A percentile compares a stretch with the other conserved stretches of the same genome.
These are phyloP conservation scores for Heteronetta atricapilla DNA, from an alignment of 2,113 vertebrate genomes.

Conservation along the genomic window DNA sequence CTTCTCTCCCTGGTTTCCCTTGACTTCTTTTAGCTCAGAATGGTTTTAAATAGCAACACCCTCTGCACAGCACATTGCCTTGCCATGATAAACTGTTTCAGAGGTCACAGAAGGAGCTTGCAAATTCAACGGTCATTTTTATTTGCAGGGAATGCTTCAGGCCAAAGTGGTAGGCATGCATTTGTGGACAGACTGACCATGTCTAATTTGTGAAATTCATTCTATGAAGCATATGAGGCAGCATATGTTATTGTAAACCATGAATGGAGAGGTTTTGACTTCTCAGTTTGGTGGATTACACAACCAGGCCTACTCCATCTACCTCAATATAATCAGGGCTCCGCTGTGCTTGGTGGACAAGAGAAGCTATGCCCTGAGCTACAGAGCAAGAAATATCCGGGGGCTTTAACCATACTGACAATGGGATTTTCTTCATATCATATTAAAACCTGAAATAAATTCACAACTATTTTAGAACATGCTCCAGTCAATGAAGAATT, in stretches of 20 bases:
- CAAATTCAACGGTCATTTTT: not conserved
- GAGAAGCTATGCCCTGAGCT: not conserved
- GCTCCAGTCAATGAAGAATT: not conserved
- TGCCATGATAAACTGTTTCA: not conserved
- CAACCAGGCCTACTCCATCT: not conserved
- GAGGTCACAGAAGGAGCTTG: not conserved
- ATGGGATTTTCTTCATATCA: not conserved
- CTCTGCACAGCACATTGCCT: not conserved
- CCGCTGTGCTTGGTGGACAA: too few species aligned
- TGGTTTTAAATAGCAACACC: not conserved
- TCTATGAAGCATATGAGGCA: not conserved
- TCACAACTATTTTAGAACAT: not conserved
- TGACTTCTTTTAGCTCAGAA: not conserved
- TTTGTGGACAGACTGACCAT: not conserved
- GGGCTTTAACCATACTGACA: not conserved
- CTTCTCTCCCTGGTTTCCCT: not conserved
- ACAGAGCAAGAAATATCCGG: not conserved
- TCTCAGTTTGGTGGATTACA: not conserved
- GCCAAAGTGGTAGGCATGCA: not conserved
- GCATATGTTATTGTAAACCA: rapidly evolving
- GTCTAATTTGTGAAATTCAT: not conserved
- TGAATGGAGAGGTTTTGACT: not conserved
- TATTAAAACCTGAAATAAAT: not conserved
- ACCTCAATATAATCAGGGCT: not conserved
- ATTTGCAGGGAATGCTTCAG: not conserved